A percentile compares a stretch with the other conserved stretches of the same genome.
Evolutionary conservation across 1,140 invertebrate species (phyloP).

Genomic region (Drosophila ohnishii): DNA sequence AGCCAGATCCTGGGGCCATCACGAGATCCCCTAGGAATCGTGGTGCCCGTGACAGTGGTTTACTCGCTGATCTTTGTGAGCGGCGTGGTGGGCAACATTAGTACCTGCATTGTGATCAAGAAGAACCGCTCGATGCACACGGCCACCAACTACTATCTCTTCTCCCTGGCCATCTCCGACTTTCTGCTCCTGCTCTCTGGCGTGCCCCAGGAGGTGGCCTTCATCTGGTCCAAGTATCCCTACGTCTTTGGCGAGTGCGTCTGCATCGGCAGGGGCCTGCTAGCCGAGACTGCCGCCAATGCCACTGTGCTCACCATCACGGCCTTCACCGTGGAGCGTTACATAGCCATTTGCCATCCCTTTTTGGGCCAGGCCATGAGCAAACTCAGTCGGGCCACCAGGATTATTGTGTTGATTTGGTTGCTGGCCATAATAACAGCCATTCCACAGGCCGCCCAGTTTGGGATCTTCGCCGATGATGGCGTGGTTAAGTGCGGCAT

Average conservation of each 20-base stretch:
- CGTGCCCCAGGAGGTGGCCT: conserved; percentile 92
- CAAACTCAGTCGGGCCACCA: conserved; percentile 88
- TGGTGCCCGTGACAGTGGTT: conserved; percentile 91
- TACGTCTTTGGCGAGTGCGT: conserved; percentile 94
- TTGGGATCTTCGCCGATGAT: conserved; percentile 84
- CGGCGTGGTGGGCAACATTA: conserved; percentile 94
- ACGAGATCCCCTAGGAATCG: conserved; percentile 88
- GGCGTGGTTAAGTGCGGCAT: conserved; percentile 84
- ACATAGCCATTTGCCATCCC: conserved; percentile 97
- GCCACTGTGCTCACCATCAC: conserved; percentile 96
- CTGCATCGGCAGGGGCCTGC: conserved; percentile 92
- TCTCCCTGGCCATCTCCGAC: conserved; percentile 96
- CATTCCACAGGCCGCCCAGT: conserved; percentile 91
- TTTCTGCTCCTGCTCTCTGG: conserved; percentile 92
- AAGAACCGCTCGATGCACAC: conserved; percentile 96
- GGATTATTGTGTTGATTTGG: conserved; percentile 88
- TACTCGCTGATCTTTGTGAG: conserved; percentile 93
- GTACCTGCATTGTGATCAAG: conserved; percentile 96
- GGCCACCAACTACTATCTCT: conserved; percentile 96
- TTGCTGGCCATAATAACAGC: conserved; percentile 89
- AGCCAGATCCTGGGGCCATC: conserved; percentile 54
- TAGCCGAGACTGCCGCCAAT: conserved; percentile 95
- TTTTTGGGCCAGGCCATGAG: conserved; percentile 94
- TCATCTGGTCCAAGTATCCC: conserved; percentile 93
- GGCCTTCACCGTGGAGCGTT: conserved; percentile 97